phyloP scores from a whole-genome alignment of 2,797 vertebrate species.

The Molossus alvarezi region DNA sequence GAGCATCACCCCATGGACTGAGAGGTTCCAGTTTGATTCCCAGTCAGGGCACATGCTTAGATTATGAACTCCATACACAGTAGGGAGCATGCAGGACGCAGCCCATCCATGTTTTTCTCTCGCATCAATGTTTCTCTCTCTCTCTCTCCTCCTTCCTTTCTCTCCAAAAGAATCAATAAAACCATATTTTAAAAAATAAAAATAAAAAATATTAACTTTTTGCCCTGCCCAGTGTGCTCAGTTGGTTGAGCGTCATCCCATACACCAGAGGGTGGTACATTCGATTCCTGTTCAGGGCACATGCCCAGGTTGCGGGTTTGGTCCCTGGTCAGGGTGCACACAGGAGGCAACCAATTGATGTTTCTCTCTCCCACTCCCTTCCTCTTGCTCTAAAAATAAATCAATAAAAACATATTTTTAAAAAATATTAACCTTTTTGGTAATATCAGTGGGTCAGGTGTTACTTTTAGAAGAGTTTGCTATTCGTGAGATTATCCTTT shows the following conservation, averaged over 20 bases:
- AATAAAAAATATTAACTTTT: constrained; percentile 36
- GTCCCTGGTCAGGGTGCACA: too few species aligned
- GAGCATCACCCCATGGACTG: too few species aligned
- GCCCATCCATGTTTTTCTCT: too few species aligned
- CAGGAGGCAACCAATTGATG: background rate
- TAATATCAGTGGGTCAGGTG: constrained; percentile 5
- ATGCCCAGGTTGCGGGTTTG: background rate
- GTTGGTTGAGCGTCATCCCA: background rate
- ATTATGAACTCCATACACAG: too few species aligned
- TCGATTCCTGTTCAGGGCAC: background rate
- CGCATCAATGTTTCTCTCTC: too few species aligned
- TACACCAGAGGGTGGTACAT: background rate
- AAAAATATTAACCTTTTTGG: constrained; percentile 36
- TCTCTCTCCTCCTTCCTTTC: too few species aligned
- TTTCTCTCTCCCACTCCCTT: background rate
- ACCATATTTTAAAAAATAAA: too few species aligned
- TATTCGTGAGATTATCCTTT: constrained; percentile 29
- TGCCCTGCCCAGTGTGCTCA: background rate
- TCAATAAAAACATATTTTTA: background rate
- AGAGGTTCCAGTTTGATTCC: too few species aligned
- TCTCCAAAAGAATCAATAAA: too few species aligned
- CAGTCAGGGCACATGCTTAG: too few species aligned
- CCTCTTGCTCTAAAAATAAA: background rate
- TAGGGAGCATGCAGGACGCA: too few species aligned
- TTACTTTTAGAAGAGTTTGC: constrained; percentile 55